phyloP scores from a whole-genome alignment of 2,113 vertebrate genomes.

The Psilopsiagon aurifrons region DNA sequence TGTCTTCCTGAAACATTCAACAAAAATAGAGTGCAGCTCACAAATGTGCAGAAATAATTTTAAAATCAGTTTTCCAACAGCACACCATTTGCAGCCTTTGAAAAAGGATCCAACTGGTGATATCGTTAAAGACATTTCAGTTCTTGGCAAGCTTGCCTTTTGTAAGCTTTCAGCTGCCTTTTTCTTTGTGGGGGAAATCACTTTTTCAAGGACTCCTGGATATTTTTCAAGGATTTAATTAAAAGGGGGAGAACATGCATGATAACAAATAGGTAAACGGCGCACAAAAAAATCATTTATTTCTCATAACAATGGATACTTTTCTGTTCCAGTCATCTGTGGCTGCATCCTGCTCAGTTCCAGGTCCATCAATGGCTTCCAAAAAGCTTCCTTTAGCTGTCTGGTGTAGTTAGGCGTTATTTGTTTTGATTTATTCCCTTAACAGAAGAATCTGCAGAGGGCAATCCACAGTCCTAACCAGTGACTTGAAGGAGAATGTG shows the following conservation, averaged over 20 bases:
- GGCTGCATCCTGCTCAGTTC: not conserved
- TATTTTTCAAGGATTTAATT: not conserved
- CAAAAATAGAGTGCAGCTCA: not conserved
- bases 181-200: rapidly evolving
- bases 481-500: not conserved
- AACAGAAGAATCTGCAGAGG: not conserved
- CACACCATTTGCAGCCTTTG: not conserved
- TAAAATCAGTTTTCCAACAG: not conserved
- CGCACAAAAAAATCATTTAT: not conserved
- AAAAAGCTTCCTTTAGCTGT: not conserved
- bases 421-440: not conserved
- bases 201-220: not conserved
- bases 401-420: rapidly evolving
- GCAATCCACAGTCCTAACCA: rapidly evolving
- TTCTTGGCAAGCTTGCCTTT: not conserved
- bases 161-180: not conserved
- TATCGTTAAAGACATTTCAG: not conserved
- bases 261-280: not conserved
- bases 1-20: not conserved
- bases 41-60: not conserved
- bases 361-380: not conserved
- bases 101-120: not conserved
- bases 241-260: not conserved
- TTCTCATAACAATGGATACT: not conserved
- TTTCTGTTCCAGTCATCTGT: not conserved